Conservation (phyloP, 2,113 vertebrate genomes). For the Chaetodon trifascialis region DNA sequence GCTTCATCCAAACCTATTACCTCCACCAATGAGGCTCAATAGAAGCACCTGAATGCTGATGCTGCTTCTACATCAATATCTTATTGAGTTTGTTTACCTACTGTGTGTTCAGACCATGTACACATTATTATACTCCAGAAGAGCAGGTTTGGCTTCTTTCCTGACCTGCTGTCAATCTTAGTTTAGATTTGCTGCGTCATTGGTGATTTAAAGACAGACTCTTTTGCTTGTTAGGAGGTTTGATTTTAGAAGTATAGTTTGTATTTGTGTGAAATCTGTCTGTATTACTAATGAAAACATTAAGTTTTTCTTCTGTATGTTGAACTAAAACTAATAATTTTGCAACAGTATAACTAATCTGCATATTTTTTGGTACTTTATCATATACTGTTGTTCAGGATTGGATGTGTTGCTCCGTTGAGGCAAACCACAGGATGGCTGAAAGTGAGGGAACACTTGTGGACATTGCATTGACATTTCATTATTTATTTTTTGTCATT, state of each 20-base stretch:
- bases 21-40: constrained; percentile 12
- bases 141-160: background rate
- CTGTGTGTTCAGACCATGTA: background rate
- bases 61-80: constrained; percentile 53
- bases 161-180: background rate
- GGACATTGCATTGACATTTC: background rate
- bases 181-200: background rate
- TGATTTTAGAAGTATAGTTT: constrained; percentile 24
- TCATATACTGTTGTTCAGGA: background rate
- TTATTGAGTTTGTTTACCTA: constrained; percentile 24
- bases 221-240: background rate
- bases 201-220: constrained; percentile 15
- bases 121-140: background rate
- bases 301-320: constrained; percentile 25
- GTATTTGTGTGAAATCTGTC: background rate
- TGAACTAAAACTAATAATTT: background rate
- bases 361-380: background rate
- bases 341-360: background rate
- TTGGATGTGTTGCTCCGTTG: background rate
- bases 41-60: constrained; percentile 47
- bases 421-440: background rate
- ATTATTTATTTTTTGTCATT: background rate
- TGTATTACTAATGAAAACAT: constrained; percentile 21
- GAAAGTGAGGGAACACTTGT: background rate
- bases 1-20: constrained; percentile 52